These are phyloP conservation scores for Artibeus jamaicensis DNA, from an alignment of 2,797 vertebrate species.

Conservation along the genomic window DNA sequence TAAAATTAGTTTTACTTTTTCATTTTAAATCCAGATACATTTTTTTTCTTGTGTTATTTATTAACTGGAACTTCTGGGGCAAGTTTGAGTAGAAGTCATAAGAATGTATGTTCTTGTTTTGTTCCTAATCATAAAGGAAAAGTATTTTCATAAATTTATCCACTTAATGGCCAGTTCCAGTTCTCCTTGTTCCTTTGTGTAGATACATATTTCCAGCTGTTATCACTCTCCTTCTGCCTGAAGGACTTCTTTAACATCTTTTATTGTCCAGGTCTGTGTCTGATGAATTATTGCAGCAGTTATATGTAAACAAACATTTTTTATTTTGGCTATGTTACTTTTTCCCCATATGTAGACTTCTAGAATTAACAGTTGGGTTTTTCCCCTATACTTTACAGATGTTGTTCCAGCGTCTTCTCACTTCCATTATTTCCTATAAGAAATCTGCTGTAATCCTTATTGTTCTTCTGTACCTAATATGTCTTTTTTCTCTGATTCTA, in stretches of 20 bases:
- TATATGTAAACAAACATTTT: neutral
- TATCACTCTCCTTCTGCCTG: neutral
- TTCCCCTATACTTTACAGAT: neutral
- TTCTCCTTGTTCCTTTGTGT: neutral
- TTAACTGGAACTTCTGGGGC: neutral
- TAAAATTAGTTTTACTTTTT: slow-evolving; percentile 24
- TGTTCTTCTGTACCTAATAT: neutral
- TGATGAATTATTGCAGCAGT: neutral
- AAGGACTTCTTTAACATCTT: neutral
- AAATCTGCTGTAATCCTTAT: neutral
- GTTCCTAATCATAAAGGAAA: neutral
- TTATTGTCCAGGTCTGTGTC: neutral
- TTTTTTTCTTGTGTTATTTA: neutral
- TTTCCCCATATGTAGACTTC: neutral
- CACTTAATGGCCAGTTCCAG: neutral
- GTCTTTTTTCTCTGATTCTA: neutral
- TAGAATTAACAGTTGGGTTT: neutral
- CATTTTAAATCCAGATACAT: neutral
- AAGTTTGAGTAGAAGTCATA: neutral
- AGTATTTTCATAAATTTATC: neutral
- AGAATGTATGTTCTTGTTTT: neutral
- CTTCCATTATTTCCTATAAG: neutral
- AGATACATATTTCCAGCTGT: neutral
- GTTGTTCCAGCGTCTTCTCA: neutral
- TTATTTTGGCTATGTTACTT: neutral